These are phyloP conservation scores for Lamprologus tigripictilis DNA, from an alignment of 2,113 vertebrate species.

Conservation along the genomic window DNA sequence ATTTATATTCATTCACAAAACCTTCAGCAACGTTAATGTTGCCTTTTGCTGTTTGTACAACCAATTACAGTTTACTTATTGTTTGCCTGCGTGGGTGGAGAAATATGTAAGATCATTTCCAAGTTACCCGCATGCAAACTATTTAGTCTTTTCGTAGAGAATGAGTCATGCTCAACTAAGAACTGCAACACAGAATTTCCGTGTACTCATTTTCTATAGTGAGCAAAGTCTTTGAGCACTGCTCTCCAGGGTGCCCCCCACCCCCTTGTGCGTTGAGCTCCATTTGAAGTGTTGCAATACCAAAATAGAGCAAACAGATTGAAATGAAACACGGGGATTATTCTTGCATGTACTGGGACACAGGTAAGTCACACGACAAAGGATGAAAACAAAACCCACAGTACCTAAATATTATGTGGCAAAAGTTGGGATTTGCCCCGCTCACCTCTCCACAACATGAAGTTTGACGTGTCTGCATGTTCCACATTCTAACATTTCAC, in stretches of 20 bases:
- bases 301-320: slow-evolving; percentile 58
- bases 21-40: slow-evolving; percentile 45
- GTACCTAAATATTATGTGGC: not conserved
- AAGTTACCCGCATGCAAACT: slow-evolving; percentile 22
- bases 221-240: slow-evolving; percentile 32
- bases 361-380: slow-evolving; percentile 18
- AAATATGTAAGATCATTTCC: not conserved
- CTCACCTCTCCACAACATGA: not conserved
- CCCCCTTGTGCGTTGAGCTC: slow-evolving; percentile 15
- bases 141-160: slow-evolving; percentile 13
- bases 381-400: not conserved
- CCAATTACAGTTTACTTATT: slow-evolving; percentile 31
- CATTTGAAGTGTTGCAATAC: slow-evolving; percentile 51
- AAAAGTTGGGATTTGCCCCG: slow-evolving; percentile 1
- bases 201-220: slow-evolving; percentile 20
- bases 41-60: slow-evolving; percentile 9
- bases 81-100: slow-evolving; percentile 34
- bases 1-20: slow-evolving; percentile 39
- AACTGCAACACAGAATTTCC: slow-evolving; percentile 14
- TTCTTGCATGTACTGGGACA: slow-evolving; percentile 18
- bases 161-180: slow-evolving; percentile 4
- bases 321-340: slow-evolving; percentile 36
- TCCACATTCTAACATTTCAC: not conserved
- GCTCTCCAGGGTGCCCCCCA: slow-evolving; percentile 42
- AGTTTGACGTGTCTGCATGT: not conserved